Evolutionary conservation across 2,797 vertebrate genomes (phyloP).

Genomic region (Danio albolineatus): DNA sequence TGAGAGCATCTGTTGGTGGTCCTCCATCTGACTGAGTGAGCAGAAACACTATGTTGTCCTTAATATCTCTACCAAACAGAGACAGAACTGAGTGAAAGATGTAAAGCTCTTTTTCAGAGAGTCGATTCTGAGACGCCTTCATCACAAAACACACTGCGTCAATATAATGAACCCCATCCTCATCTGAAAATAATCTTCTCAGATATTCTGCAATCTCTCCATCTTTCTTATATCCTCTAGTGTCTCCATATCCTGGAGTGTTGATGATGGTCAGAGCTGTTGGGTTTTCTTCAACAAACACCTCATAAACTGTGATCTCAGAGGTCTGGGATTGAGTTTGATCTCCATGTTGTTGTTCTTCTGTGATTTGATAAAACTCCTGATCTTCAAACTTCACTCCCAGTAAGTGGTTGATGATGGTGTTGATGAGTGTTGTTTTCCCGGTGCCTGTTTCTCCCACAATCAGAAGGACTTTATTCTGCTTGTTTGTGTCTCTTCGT

Average conservation of each 20-base stretch:
- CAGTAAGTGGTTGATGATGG: constrained; percentile 49
- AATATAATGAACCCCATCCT: constrained; percentile 38
- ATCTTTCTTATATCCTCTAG: constrained; percentile 25
- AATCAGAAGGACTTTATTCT: constrained; percentile 52
- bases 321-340: constrained; percentile 40
- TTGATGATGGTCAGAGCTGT: neutral
- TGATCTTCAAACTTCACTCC: constrained; percentile 37
- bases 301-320: neutral
- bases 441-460: constrained; percentile 59
- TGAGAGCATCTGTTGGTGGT: constrained; percentile 29
- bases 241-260: neutral
- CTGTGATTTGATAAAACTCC: constrained; percentile 46
- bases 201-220: constrained; percentile 38
- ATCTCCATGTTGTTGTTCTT: neutral
- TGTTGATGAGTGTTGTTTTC: constrained; percentile 57
- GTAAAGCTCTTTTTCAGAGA: constrained; percentile 4
- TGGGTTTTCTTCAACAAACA: neutral
- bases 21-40: constrained; percentile 1
- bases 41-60: neutral
- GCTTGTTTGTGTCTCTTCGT: neutral
- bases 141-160: constrained; percentile 53
- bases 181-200: constrained; percentile 14
- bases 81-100: constrained; percentile 12
- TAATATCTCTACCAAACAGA: constrained; percentile 5
- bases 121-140: constrained; percentile 18